Evolutionary conservation across 2,888 invertebrate species (phyloP), one percentile per base, ranked within the genome.

Genomic region (Parthenolecanium corni): DNA sequence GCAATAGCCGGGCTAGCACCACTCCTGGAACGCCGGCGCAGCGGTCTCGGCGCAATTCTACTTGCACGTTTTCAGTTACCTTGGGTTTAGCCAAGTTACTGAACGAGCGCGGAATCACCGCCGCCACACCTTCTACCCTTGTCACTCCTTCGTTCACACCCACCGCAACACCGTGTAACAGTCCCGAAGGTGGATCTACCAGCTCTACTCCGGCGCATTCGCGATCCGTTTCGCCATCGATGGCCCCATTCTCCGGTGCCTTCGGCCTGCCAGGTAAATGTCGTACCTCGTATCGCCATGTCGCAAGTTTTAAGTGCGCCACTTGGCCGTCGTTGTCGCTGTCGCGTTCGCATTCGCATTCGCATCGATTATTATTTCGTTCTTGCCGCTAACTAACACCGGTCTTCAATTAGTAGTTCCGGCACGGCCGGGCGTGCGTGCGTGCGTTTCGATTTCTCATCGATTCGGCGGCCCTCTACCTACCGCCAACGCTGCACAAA

Each of bases 91-190:
- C 86, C 16, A 83, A 85, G 69, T 80, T 89, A 80, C 72, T 92
- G 70, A 81, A 89, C 71, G 83, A 86, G 74, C 77, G 88, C 66
- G 87, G 87, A 49, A 84, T 85, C 65, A 82, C 82, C 73, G 84
- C 84, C 14, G 82, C 80, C 1, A 83, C 84, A n/a, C 82, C 84
- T 4, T 82, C 83, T 49, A 80, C 81, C 46, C 73, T 81, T 1
- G 78, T 80, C 67, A 80, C 84, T 3, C 84, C 85, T 6, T 79
- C 78, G 47, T 89, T 80, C 73, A 80, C 86, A 6, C 87, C 89
- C 3, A 90, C 90, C 0, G 89, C 89, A 6, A 91, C 91, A 5
- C 91, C 91, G 1, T 86, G 87, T 71, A 91, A 91, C 73, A 89
- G 88, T 71, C 90, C 90, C 0, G 68, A 69, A 31, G 65, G 67